These are phyloP conservation scores for Copsychus sechellarum DNA, from an alignment of 2,113 vertebrate species.

Conservation along the genomic window DNA sequence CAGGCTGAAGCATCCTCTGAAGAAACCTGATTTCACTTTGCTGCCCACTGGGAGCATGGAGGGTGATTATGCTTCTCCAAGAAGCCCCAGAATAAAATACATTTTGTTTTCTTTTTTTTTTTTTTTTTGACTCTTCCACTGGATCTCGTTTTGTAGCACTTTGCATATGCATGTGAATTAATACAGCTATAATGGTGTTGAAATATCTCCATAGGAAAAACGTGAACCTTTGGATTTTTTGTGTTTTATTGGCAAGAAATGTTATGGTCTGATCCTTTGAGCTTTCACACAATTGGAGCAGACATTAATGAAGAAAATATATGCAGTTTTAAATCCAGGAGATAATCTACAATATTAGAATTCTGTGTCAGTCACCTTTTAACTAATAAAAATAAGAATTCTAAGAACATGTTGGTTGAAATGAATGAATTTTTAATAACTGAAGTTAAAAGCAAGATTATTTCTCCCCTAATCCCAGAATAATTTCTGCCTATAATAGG, in stretches of 20 bases:
- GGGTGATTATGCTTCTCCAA: not conserved
- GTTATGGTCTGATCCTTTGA: not conserved
- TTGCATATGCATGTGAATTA: not conserved
- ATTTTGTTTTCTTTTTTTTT: rapidly evolving
- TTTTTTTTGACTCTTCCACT: not conserved
- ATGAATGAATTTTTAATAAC: not conserved
- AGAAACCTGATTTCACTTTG: not conserved
- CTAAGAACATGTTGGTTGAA: not conserved
- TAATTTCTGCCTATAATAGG: not conserved
- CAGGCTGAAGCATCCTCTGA: not conserved
- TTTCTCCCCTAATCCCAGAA: not conserved
- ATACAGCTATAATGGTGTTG: not conserved
- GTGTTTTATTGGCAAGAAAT: not conserved
- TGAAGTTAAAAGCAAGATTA: slow-evolving; percentile 26
- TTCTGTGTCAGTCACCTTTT: not conserved
- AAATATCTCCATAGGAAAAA: not conserved
- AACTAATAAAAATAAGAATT: not conserved
- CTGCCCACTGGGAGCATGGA: not conserved
- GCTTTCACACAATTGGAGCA: not conserved
- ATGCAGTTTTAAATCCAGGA: not conserved
- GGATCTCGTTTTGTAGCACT: not conserved
- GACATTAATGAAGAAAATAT: not conserved
- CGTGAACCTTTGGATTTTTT: not conserved
- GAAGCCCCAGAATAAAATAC: not conserved
- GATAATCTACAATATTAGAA: not conserved